These are phyloP conservation scores for Manis crassicaudata DNA, from an alignment of 2,797 vertebrate species.

Conservation along the genomic window DNA sequence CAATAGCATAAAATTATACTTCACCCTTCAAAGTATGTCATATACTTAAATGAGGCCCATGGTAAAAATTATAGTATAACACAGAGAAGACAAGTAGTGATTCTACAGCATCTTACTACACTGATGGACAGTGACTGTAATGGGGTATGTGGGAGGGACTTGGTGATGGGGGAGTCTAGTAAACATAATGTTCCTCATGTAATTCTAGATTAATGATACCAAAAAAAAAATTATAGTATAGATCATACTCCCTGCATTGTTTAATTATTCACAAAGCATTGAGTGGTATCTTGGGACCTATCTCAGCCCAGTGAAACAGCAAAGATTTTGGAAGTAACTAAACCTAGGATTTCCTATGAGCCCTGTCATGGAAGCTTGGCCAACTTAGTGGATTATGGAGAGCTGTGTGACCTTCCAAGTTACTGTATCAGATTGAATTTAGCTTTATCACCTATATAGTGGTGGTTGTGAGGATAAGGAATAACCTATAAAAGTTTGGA, in stretches of 20 bases:
- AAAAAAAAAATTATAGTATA: conserved; percentile 29
- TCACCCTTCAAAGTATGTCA: conserved; percentile 43
- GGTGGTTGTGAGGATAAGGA: not conserved
- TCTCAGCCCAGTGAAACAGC: conserved; percentile 21
- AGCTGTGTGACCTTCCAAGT: conserved; percentile 48
- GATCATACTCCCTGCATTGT: not conserved
- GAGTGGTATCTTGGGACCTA: not conserved
- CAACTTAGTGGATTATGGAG: conserved; percentile 17
- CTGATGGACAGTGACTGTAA: too few relatives aligned
- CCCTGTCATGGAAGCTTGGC: not conserved
- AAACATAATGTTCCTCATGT: too few relatives aligned
- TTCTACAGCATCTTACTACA: too few relatives aligned
- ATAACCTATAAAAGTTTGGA: not conserved
- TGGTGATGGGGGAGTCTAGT: too few relatives aligned
- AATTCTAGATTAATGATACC: too few relatives aligned
- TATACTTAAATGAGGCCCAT: not conserved
- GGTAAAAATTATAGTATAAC: conserved; percentile 32
- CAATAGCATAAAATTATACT: conserved; percentile 26
- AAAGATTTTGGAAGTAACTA: conserved; percentile 50
- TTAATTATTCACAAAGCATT: conserved; percentile 63
- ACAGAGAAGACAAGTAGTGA: too few relatives aligned
- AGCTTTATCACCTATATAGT: not conserved
- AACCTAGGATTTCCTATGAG: not conserved
- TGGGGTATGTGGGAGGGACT: too few relatives aligned
- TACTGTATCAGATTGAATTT: not conserved